Evolutionary conservation across 2,113 vertebrate genomes (phyloP), one percentile per base, ranked within the genome.

Genomic region (Corvus hawaiiensis): DNA sequence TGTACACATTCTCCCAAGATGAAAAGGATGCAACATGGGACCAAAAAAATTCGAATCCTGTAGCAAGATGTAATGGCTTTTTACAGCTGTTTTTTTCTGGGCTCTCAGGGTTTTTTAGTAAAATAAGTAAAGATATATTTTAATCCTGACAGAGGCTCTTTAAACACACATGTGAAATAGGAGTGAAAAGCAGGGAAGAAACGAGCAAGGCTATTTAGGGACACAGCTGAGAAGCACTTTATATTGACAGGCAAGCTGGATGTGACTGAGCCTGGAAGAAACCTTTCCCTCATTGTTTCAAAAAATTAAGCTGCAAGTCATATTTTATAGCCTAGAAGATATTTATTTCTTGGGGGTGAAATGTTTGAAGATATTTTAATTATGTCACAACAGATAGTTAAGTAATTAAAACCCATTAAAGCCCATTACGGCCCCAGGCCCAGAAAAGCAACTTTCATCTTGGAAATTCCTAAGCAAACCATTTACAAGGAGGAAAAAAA

Each of bases 401-500:
- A 92, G 71, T 74, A 91, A 95, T 96, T 94, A 91, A 76, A 87
- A 88, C 33, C n/a, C 71, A 89, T 96, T 95, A 85, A 84, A 92
- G 43, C 64, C 64, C 66, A 71, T 76, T 72, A 61, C 1, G 0
- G 91, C 91, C 63, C 41, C 48, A 49, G 67, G 84, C 56, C 41
- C 64, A 87, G 26, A 72, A 74, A 77, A 84, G 32, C 51, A 55
- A 90, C 22, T 32, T 93, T 72, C 18, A 43, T 78, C 39, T 48
- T 49, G 14, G 37, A 94, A 94, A 79, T 63, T 89, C 63, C 41
- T 55, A 83, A 71, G 52, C 11, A 67, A 71, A 61, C 16, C 4
- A 75, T 55, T 87, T 76, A 37, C 4, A 68, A 20, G 16, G n/a
- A 77, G 20, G 8, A 37, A 78, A 80, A 11, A 11, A 83, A 90